Percentiles rank a stretch among this genome's conserved stretches.
Evolutionary conservation across 2,888 invertebrate species (phyloP).

Genomic region (Nomada fucata): DNA sequence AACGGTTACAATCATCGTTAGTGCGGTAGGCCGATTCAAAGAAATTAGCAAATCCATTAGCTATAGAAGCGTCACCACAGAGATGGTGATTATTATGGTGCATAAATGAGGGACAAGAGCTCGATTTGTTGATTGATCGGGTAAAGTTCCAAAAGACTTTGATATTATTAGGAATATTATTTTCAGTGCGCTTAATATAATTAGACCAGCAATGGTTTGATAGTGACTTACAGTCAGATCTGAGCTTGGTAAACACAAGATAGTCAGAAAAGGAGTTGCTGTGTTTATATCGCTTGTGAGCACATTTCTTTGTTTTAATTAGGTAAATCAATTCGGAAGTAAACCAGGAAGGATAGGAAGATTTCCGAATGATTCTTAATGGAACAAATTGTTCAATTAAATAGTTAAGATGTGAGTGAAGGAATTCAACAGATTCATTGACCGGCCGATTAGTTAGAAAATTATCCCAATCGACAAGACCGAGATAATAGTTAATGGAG

Average conservation of each 20-base stretch:
- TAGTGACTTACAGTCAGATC: neutral
- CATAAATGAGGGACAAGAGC: neutral
- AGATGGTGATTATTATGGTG: neutral
- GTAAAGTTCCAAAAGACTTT: neutral
- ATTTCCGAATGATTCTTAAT: neutral
- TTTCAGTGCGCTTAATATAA: neutral
- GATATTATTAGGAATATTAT: neutral
- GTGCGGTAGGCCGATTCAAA: constrained; percentile 6
- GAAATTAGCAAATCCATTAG: constrained; percentile 6
- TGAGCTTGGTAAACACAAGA: neutral
- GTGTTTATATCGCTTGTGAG: constrained; percentile 7
- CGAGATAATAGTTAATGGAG: neutral
- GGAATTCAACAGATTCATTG: neutral
- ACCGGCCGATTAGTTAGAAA: neutral
- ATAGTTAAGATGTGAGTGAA: neutral
- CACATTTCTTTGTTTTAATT: neutral
- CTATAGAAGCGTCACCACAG: constrained; percentile 1
- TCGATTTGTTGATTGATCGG: neutral
- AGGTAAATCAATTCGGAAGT: neutral
- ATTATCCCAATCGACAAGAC: constrained; percentile 1
- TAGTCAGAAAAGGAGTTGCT: neutral
- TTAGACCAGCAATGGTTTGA: constrained; percentile 2
- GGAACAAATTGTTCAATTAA: neutral
- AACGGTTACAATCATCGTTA: neutral
- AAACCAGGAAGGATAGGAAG: constrained; percentile 5